Conservation (phyloP, 2,888 invertebrate species). For the Caenorhabditis sp. region DNA sequence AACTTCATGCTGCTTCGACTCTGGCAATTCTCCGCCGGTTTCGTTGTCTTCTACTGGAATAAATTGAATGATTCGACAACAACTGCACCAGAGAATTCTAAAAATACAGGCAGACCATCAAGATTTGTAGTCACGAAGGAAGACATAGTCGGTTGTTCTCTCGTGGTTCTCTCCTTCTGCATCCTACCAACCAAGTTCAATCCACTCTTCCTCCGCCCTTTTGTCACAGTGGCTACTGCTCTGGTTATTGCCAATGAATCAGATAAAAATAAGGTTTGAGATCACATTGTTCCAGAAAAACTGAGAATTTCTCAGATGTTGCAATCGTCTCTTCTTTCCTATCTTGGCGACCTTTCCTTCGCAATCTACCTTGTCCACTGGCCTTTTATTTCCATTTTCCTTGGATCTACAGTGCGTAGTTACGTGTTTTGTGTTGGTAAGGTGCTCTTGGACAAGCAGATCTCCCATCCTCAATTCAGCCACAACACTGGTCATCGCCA, state of each 20-base stretch:
- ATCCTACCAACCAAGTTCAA: conserved; percentile 23
- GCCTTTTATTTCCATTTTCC: conserved; percentile 39
- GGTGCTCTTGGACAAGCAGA: background rate
- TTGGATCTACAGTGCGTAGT: conserved; percentile 3
- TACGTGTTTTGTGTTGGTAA: conserved; percentile 38
- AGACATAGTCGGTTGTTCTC: conserved; percentile 6
- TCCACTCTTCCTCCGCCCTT: conserved; percentile 26
- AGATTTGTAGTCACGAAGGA: background rate
- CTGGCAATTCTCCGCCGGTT: conserved; percentile 61
- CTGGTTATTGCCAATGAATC: conserved; percentile 30
- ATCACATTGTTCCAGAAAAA: background rate
- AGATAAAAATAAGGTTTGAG: conserved; percentile 12
- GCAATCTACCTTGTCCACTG: conserved; percentile 32
- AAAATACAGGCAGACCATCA: background rate
- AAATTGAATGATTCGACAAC: conserved; percentile 5
- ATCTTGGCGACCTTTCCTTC: conserved; percentile 36
- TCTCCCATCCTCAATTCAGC: conserved; percentile 22
- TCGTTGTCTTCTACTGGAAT: conserved; percentile 36
- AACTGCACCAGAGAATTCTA: background rate
- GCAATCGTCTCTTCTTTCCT: conserved; percentile 1
- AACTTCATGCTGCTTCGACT: conserved; percentile 60
- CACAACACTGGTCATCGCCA: conserved; percentile 7
- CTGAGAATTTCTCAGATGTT: background rate
- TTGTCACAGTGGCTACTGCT: conserved; percentile 29
- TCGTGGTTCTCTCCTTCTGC: conserved; percentile 14